These are phyloP conservation scores for Plutella xylostella DNA, from an alignment of 2,888 invertebrate species.

Conservation along the genomic window DNA sequence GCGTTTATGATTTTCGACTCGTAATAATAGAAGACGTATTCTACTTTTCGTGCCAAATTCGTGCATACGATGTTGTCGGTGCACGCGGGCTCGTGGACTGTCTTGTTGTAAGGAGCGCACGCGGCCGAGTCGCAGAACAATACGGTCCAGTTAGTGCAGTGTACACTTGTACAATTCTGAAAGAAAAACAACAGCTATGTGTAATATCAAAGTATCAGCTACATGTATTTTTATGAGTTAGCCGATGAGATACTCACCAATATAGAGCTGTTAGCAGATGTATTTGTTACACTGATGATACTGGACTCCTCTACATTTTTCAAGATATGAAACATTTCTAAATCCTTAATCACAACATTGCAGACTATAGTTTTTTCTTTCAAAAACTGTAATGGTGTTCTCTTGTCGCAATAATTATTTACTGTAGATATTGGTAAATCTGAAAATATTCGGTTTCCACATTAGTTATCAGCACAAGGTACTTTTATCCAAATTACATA, in stretches of 20 bases:
- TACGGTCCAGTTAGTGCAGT: slow-evolving; percentile 48
- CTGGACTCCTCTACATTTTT: slow-evolving; percentile 32
- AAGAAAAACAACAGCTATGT: slow-evolving; percentile 20
- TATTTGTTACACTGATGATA: slow-evolving; percentile 38
- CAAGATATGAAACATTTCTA: slow-evolving; percentile 47
- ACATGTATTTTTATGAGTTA: slow-evolving; percentile 1
- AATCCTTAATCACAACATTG: slow-evolving; percentile 38
- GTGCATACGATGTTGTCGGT: slow-evolving; percentile 31
- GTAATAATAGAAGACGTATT: slow-evolving; percentile 43
- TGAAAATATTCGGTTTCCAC: too few species aligned
- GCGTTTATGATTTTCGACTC: slow-evolving; percentile 41
- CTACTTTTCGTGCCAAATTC: slow-evolving; percentile 39
- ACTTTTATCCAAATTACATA: too few species aligned
- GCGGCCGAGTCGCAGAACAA: slow-evolving; percentile 31
- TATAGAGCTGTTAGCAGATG: slow-evolving; percentile 30
- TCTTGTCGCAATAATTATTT: slow-evolving; percentile 44
- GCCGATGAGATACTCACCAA: slow-evolving; percentile 29
- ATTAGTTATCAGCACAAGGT: too few species aligned
- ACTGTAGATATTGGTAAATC: slow-evolving; percentile 39
- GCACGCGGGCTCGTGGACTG: slow-evolving; percentile 38
- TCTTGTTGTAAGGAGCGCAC: slow-evolving; percentile 38
- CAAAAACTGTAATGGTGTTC: slow-evolving; percentile 39
- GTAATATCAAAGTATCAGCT: slow-evolving; percentile 1
- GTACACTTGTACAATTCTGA: slow-evolving; percentile 47
- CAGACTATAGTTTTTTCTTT: slow-evolving; percentile 38